Evolutionary conservation across 1,140 invertebrate species (phyloP).

Genomic region (Aphis gossypii): DNA sequence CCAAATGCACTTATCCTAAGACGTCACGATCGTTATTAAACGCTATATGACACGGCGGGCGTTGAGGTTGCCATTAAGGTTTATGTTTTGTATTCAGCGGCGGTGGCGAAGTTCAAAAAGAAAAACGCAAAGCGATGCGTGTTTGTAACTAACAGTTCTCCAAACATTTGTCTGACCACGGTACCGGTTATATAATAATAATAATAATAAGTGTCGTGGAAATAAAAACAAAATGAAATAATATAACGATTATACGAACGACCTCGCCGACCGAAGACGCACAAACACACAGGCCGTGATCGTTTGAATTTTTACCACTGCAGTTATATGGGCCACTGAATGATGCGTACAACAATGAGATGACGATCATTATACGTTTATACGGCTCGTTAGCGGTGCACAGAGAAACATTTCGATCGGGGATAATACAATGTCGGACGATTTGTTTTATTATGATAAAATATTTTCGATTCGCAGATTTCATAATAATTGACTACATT

Average conservation of each 20-base stretch:
- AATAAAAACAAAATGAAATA: slow-evolving; percentile 28
- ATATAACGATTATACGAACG: slow-evolving; percentile 1
- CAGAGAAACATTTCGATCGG: no score
- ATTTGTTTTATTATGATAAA: no score
- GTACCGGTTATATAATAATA: not conserved
- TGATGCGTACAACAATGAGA: not conserved
- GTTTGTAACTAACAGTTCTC: not conserved
- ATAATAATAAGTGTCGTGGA: not conserved
- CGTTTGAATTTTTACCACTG: not conserved
- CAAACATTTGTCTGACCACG: slow-evolving; percentile 9
- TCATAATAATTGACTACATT: not conserved
- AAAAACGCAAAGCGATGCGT: not conserved
- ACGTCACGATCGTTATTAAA: not conserved
- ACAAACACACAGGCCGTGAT: not conserved
- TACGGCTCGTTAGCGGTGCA: no score
- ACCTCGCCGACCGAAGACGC: not conserved
- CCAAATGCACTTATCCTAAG: not conserved
- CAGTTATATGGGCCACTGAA: not conserved
- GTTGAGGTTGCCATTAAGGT: not conserved
- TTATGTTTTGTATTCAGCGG: not conserved
- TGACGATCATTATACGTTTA: not conserved
- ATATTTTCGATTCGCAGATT: not conserved
- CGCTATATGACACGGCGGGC: not conserved
- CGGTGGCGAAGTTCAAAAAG: not conserved
- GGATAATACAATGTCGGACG: no score